Evolutionary conservation across 2,888 invertebrate genomes (phyloP), one percentile per base, ranked within the genome.

Genomic region (Helobdella robusta): DNA sequence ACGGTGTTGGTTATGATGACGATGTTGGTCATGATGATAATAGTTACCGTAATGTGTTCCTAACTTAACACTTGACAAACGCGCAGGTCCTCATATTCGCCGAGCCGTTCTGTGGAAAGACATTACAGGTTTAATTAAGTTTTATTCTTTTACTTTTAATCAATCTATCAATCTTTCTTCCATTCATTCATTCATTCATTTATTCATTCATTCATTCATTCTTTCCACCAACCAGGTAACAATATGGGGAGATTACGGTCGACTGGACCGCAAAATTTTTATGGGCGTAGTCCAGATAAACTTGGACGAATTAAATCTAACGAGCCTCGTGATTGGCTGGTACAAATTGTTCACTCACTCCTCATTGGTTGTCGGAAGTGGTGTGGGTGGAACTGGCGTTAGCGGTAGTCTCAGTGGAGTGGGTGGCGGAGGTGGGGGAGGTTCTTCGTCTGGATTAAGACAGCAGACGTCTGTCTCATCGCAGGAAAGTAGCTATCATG

Each of bases 231-330:
- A 40, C 18, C 81, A 98, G 97, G 91, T 99, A 72, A 97, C 94
- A 65, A 95, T 99, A 65, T 97, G 97, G 93, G 98, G 98, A 74
- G 98, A 98, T 82, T 97, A 97, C 81, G 95, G 97, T 70, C 87
- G 95, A 72, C 89, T 98, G 80, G 98, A 99, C 81, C 89, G 91
- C 82, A 98, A 98, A 84, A 90, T 92, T 77, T 98, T 99, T 84
- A 97, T 99, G 97, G 98, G 98, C 72, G 93, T 98, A 75, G 92
- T 94, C 77, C 97, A 98, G 83, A 95, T 99, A 79, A 88, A 92
- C 86, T 85, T 99, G 79, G 95, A 97, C 82, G 92, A 97, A 82
- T 85, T 99, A 76, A 90, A 97, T 83, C 86, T 97, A 75, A 89
- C 90, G 79, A 91, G 93, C 84, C 91, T 94, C 81, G 92, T 94